A percentile compares a stretch with the other conserved stretches of the same genome.
phyloP scores from a whole-genome alignment of 2,888 invertebrate species.

The Athalia cordata region DNA sequence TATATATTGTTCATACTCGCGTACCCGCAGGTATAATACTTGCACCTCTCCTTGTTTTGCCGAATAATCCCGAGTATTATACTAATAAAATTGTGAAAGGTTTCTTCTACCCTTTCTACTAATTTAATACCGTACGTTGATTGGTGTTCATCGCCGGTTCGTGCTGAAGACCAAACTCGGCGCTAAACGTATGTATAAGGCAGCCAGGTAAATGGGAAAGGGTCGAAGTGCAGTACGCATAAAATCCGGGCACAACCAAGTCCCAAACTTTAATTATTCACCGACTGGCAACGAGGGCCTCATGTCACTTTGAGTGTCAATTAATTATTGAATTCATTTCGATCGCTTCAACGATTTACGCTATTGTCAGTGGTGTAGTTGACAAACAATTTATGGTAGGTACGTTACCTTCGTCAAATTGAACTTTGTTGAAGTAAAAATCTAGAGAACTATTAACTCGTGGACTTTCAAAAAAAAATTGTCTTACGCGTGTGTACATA shows the following conservation, averaged over 20 bases:
- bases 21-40: no score
- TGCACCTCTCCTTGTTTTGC: no score
- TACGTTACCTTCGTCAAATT: neutral
- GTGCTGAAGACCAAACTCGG: no score
- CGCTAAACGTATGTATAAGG: neutral
- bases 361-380: neutral
- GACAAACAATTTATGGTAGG: constrained; percentile 1
- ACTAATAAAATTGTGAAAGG: no score
- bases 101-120: no score
- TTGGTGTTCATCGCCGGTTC: neutral
- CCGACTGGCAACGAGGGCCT: neutral
- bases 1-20: no score
- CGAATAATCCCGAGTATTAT: no score
- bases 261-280: neutral
- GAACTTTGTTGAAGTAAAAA: neutral
- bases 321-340: neutral
- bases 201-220: neutral
- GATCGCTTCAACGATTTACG: neutral
- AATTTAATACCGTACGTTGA: constrained; percentile 2
- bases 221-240: neutral
- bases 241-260: neutral
- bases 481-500: neutral
- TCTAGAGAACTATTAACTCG: constrained; percentile 5
- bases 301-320: neutral
- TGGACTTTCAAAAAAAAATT: neutral